A percentile compares a stretch with the other conserved stretches of the same genome.
Evolutionary conservation across 2,888 invertebrate species (phyloP).

Genomic region (Netelia melanura): DNA sequence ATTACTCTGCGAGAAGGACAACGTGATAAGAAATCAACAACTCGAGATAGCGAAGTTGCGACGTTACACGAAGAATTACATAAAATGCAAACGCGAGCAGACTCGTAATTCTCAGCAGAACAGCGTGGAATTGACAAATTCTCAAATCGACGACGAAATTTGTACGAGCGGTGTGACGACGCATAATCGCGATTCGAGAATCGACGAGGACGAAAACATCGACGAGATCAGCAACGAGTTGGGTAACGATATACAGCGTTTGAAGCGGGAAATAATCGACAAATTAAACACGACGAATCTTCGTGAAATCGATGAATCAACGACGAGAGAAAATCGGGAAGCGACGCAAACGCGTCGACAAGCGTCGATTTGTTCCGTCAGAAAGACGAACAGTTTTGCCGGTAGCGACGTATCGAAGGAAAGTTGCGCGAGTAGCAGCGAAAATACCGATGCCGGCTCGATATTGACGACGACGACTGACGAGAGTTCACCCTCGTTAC

Average conservation of each 20-base stretch:
- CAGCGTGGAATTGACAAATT: constrained; percentile 6
- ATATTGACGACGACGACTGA: constrained; percentile 89
- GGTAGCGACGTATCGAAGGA: constrained; percentile 85
- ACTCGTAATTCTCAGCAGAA: constrained; percentile 74
- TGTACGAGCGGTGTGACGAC: constrained; percentile 22
- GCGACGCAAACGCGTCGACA: constrained; percentile 61
- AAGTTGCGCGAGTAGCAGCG: constrained; percentile 89
- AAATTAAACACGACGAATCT: constrained; percentile 73
- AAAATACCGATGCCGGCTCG: constrained; percentile 88
- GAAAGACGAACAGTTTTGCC: constrained; percentile 82
- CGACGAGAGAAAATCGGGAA: constrained; percentile 46
- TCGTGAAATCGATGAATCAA: constrained; percentile 39
- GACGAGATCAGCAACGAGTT: constrained; percentile 74
- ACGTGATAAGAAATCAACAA: constrained; percentile 89
- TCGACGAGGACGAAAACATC: constrained; percentile 60
- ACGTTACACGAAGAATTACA: constrained; percentile 86
- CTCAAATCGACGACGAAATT: constrained; percentile 31
- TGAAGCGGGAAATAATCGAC: constrained; percentile 82
- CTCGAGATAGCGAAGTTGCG: constrained; percentile 89
- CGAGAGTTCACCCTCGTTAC: constrained; percentile 80
- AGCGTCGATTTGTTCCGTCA: constrained; percentile 74
- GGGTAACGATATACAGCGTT: constrained; percentile 79
- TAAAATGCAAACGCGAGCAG: constrained; percentile 87
- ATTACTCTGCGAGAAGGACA: constrained; percentile 90
- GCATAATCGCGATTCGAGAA: constrained; percentile 53